Evolutionary conservation across 2,113 vertebrate species (phyloP).

Genomic region (Martes martes): DNA sequence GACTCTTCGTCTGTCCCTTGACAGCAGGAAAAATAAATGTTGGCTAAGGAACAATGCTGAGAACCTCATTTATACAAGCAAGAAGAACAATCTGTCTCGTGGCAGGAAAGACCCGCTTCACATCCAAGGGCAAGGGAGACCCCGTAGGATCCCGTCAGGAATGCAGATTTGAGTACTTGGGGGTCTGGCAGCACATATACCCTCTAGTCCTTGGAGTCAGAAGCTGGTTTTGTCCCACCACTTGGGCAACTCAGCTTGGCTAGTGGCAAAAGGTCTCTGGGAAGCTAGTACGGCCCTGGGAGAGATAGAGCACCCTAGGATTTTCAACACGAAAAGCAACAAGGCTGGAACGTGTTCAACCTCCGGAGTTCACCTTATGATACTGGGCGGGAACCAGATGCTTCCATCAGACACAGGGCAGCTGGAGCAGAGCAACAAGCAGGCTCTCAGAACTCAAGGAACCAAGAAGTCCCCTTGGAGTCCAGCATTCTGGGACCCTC

Average conservation of each 20-base stretch:
- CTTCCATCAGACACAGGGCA: not conserved
- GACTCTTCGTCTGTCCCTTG: not conserved
- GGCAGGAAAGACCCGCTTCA: not conserved
- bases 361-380: not conserved
- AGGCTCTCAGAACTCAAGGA: not conserved
- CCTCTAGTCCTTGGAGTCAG: not conserved
- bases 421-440: not conserved
- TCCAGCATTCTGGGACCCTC: not conserved
- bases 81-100: not conserved
- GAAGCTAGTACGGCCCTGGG: not conserved
- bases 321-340: not conserved
- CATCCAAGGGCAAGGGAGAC: not conserved
- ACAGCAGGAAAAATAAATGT: not conserved
- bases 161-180: not conserved
- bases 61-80: not conserved
- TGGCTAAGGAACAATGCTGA: not conserved
- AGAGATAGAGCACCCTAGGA: not conserved
- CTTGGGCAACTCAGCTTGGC: not conserved
- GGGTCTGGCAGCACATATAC: not conserved
- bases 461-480: not conserved
- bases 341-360: not conserved
- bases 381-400: not conserved
- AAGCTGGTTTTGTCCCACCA: not conserved
- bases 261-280: not conserved
- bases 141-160: accelerated